Base-by-base conservation (phyloP, 2,113 vertebrate genomes). In the Zosterops japonicus region DNA sequence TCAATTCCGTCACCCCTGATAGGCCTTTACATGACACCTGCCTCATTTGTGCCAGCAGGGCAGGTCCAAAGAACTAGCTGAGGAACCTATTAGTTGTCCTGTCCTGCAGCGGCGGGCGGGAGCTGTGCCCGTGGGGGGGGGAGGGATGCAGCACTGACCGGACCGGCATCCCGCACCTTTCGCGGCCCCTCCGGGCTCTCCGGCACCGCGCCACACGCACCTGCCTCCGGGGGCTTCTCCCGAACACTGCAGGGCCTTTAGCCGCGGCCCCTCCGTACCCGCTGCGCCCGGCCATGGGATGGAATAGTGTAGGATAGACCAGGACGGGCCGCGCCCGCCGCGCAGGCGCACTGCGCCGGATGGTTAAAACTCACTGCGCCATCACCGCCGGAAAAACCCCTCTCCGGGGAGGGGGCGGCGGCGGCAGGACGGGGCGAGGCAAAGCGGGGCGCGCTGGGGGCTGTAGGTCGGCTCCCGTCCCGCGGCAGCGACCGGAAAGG, bases 331-430 rank as follows among this genome's bases (percentile, higher is more conserved):
- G 8, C 44, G 14, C 39, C 47, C 36, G 8, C 12, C 16, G 41
- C 96, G 97, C 97, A 97, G 14, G 97, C 96, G 96, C 85, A 39
- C 7, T 59, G 56, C 25, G 8, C 67, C 44, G n/a, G 15, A 5
- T 1, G 9, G 31, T 21, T 68, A 93, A 74, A 92, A 95, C 94
- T 94, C 96, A 95, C 97, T 98, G 97, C 96, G 97, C 97, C 97
- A 97, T 86, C 81, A 59, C 64, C 55, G 39, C 82, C 25, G 47
- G 70, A 75, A 61, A 95, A 91, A 55, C 25, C 67, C 76, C 92
- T 87, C 72, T 80, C 67, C 22, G 31, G 28, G 56, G 86, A 90
- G 19, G 75, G 74, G 46, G 77, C 59, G 14, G 35, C 56, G 2
- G 72, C 29, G 8, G 1, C 16, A 15, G 2, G 6, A 6, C 14